These are phyloP conservation scores for Linurgus olivaceus DNA, from an alignment of 2,797 vertebrate genomes.

Conservation along the genomic window DNA sequence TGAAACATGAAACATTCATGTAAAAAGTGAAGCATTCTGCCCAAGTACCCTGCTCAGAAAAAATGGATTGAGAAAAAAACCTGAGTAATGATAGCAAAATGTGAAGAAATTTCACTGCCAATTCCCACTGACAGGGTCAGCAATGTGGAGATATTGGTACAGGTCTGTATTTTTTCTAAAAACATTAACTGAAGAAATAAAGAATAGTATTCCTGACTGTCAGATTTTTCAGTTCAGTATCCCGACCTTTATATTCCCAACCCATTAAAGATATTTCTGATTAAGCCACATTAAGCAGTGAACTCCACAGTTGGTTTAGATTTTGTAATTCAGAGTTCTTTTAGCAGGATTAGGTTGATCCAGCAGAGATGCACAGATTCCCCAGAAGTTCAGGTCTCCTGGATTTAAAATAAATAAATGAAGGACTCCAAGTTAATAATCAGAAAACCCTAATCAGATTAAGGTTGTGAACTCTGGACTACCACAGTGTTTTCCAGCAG, in stretches of 20 bases:
- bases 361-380: conserved; percentile 49
- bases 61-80: neutral
- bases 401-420: conserved; percentile 63
- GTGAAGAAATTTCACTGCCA: neutral
- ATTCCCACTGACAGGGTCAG: neutral
- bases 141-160: rapidly evolving
- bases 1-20: neutral
- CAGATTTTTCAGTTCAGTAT: neutral
- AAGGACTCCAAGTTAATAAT: conserved; percentile 50
- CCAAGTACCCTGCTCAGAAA: neutral
- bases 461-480: conserved; percentile 56
- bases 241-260: neutral
- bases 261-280: neutral
- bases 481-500: conserved; percentile 29
- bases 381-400: conserved; percentile 38
- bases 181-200: neutral
- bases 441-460: conserved; percentile 70
- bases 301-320: conserved; percentile 36
- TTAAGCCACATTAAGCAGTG: conserved; percentile 17
- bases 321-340: conserved; percentile 57
- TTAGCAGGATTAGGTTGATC: conserved; percentile 61
- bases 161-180: neutral
- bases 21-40: neutral
- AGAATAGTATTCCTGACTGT: neutral
- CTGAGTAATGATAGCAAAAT: neutral